Evolutionary conservation across 1,140 invertebrate genomes (phyloP).

Genomic region (Artemia franciscana): DNA sequence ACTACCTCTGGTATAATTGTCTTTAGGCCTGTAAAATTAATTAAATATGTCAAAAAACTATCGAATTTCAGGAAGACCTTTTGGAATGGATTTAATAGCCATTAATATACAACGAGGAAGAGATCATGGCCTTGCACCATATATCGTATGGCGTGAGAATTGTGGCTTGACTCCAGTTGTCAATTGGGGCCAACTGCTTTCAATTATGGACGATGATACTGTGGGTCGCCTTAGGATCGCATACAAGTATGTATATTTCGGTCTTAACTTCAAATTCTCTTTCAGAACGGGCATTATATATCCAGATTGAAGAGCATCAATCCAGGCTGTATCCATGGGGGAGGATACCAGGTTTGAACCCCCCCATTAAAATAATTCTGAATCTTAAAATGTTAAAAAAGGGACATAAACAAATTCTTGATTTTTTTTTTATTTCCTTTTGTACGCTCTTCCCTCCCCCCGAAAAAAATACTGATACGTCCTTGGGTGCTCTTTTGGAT

Average conservation of each 20-base stretch:
- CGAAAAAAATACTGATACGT: too few relatives aligned
- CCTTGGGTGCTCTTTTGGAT: too few relatives aligned
- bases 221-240: conserved; percentile 18
- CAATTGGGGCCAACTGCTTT: conserved; percentile 47
- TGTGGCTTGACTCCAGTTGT: conserved; percentile 45
- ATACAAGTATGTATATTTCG: conserved; percentile 21
- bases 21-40: neutral
- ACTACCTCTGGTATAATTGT: neutral
- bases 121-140: conserved; percentile 68
- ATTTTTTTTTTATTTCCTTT: too few relatives aligned
- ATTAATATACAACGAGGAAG: conserved; percentile 39
- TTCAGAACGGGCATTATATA: too few relatives aligned
- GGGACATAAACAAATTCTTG: too few relatives aligned
- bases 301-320: too few relatives aligned
- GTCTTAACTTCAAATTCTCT: neutral
- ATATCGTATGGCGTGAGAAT: conserved; percentile 51
- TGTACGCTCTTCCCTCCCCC: too few relatives aligned
- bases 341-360: too few relatives aligned
- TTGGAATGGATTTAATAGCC: conserved; percentile 29
- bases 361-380: too few relatives aligned
- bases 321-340: too few relatives aligned
- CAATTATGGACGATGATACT: conserved; percentile 36
- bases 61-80: conserved; percentile 11
- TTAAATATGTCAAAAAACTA: neutral
- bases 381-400: too few relatives aligned